A percentile compares a stretch with the other conserved stretches of the same genome.
Conservation (phyloP, 2,888 invertebrate species). For the Trachelus iudaicus region DNA sequence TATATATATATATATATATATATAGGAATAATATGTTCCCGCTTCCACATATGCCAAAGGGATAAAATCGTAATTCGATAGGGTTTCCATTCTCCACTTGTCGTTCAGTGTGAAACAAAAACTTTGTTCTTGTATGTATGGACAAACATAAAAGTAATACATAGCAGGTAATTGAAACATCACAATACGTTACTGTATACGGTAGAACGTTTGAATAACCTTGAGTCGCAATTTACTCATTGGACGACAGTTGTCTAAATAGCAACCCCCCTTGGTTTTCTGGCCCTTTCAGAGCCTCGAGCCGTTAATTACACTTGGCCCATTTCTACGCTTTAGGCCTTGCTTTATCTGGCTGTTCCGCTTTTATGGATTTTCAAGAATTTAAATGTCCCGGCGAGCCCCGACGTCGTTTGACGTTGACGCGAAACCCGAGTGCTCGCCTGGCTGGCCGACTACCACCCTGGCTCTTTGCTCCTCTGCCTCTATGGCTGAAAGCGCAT, state of each 20-base stretch:
- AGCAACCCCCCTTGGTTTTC: background rate
- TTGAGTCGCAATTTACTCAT: background rate
- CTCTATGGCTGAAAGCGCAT: slow-evolving; percentile 12
- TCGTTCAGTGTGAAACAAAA: background rate
- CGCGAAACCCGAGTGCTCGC: background rate
- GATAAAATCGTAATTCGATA: background rate
- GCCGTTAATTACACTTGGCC: slow-evolving; percentile 8
- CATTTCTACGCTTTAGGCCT: background rate
- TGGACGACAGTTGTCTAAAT: background rate
- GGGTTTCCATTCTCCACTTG: background rate
- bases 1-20: no score
- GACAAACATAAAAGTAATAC: background rate
- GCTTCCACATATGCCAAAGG: background rate
- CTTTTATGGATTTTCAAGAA: slow-evolving; percentile 7
- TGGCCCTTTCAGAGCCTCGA: background rate
- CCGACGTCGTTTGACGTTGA: background rate
- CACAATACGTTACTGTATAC: background rate
- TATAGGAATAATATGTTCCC: background rate
- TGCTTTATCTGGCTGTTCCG: background rate
- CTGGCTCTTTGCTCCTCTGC: background rate
- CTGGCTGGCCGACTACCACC: background rate
- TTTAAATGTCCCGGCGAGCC: background rate
- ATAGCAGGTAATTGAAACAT: background rate
- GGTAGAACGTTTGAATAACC: background rate
- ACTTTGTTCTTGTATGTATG: background rate